A percentile compares a stretch with the other conserved stretches of the same genome.
Evolutionary conservation across 1,140 invertebrate species (phyloP).

Genomic region (Armadillidium nasatum): DNA sequence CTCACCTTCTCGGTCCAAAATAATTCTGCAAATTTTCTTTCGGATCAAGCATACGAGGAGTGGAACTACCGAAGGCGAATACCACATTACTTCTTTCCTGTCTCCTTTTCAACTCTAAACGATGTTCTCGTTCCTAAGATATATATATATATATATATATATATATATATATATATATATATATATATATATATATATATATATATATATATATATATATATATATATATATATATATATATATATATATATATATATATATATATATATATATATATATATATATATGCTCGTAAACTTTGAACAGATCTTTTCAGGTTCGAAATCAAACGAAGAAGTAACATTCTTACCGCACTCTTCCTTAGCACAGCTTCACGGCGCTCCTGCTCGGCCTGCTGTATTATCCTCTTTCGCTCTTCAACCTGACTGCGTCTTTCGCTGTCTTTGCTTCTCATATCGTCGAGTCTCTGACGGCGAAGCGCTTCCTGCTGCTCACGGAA

Average conservation of each 20-base stretch:
- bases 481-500: slow-evolving; percentile 82
- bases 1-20: slow-evolving; percentile 44
- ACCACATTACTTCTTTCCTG: slow-evolving; percentile 64
- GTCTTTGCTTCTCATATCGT: slow-evolving; percentile 71
- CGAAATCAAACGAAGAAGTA: neutral
- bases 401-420: slow-evolving; percentile 77
- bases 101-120: slow-evolving; percentile 67
- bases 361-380: slow-evolving; percentile 74
- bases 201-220: too few species aligned
- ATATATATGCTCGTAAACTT: neutral
- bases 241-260: neutral
- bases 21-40: slow-evolving; percentile 55
- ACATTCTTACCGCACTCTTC: slow-evolving; percentile 60
- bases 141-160: slow-evolving; percentile 2
- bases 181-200: too few species aligned
- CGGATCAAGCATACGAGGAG: slow-evolving; percentile 76
- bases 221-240: neutral
- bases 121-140: slow-evolving; percentile 66
- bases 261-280: neutral
- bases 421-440: slow-evolving; percentile 69
- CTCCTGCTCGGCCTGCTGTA: slow-evolving; percentile 78
- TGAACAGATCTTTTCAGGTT: neutral
- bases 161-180: neutral
- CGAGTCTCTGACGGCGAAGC: slow-evolving; percentile 69
- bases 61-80: slow-evolving; percentile 85